Conservation (phyloP, 2,888 invertebrate genomes). For the Philereme transversata region DNA sequence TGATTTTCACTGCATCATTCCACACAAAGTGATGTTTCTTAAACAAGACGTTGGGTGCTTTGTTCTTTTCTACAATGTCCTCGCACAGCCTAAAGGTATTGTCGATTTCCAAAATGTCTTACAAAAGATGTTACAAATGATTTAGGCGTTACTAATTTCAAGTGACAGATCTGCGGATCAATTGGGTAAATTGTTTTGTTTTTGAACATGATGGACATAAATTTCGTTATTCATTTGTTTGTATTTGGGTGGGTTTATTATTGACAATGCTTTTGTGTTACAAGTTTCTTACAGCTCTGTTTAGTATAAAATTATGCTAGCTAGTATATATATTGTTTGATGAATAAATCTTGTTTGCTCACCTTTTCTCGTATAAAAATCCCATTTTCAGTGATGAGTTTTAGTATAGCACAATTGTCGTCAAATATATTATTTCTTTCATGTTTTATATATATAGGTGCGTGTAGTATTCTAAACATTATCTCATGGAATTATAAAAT, state of each 20-base stretch:
- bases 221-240: slow-evolving; percentile 10
- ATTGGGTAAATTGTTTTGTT: slow-evolving; percentile 46
- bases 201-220: slow-evolving; percentile 22
- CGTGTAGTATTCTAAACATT: slow-evolving; percentile 33
- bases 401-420: slow-evolving; percentile 33
- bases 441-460: slow-evolving; percentile 21
- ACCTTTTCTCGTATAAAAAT: slow-evolving; percentile 30
- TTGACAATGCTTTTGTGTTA: slow-evolving; percentile 9
- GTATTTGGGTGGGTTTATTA: slow-evolving; percentile 6
- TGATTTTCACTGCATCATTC: slow-evolving; percentile 59
- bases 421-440: slow-evolving; percentile 26
- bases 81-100: slow-evolving; percentile 45
- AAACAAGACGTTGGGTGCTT: slow-evolving; percentile 74
- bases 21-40: slow-evolving; percentile 61
- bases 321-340: no score
- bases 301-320: no score
- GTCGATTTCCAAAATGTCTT: slow-evolving; percentile 39
- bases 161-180: slow-evolving; percentile 57
- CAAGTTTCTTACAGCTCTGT: background rate
- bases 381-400: slow-evolving; percentile 36
- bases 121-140: slow-evolving; percentile 57
- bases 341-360: slow-evolving; percentile 18
- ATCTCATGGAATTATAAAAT: slow-evolving; percentile 7
- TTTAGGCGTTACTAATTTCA: slow-evolving; percentile 54
- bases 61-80: slow-evolving; percentile 42